These are phyloP conservation scores for Embiotoca jacksoni DNA, from an alignment of 2,113 vertebrate species.

Conservation along the genomic window DNA sequence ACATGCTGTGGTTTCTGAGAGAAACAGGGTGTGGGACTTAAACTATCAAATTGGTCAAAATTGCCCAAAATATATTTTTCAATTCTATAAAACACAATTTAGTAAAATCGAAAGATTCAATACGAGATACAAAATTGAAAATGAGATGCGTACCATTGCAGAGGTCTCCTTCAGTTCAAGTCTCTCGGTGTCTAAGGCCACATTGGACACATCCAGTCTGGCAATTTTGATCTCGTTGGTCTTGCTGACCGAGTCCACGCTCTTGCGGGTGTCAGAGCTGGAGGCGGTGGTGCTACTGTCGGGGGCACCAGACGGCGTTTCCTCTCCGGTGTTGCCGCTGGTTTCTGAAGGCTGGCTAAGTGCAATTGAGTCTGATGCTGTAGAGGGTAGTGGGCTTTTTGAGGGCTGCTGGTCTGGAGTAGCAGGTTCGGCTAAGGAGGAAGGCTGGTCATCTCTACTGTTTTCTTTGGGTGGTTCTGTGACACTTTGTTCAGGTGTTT, in stretches of 20 bases:
- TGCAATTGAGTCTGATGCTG: constrained; percentile 43
- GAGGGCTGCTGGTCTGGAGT: constrained; percentile 36
- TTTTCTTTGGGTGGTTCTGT: constrained; percentile 45
- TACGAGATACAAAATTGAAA: not conserved
- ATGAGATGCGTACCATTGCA: constrained; percentile 59
- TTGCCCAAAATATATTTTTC: not conserved
- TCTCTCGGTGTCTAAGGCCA: constrained; percentile 94
- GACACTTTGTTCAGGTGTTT: constrained; percentile 36
- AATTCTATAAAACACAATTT: not conserved
- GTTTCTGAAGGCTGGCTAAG: constrained; percentile 45
- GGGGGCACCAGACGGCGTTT: constrained; percentile 34
- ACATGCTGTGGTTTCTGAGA: not conserved
- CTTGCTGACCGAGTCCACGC: constrained; percentile 61
- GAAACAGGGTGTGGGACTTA: not conserved
- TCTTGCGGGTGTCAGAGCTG: constrained; percentile 48
- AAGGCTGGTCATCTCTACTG: constrained; percentile 27
- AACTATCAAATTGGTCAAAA: not conserved
- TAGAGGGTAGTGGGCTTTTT: constrained; percentile 33
- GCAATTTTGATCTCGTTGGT: constrained; percentile 92
- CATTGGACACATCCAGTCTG: constrained; percentile 93
- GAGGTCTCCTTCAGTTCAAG: constrained; percentile 89
- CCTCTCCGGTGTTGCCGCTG: constrained; percentile 34
- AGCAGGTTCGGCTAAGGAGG: constrained; percentile 18
- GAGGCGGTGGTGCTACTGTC: constrained; percentile 33
- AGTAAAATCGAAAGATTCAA: not conserved